phyloP scores from a whole-genome alignment of 2,113 vertebrate genomes.

The Polypterus bichir region DNA sequence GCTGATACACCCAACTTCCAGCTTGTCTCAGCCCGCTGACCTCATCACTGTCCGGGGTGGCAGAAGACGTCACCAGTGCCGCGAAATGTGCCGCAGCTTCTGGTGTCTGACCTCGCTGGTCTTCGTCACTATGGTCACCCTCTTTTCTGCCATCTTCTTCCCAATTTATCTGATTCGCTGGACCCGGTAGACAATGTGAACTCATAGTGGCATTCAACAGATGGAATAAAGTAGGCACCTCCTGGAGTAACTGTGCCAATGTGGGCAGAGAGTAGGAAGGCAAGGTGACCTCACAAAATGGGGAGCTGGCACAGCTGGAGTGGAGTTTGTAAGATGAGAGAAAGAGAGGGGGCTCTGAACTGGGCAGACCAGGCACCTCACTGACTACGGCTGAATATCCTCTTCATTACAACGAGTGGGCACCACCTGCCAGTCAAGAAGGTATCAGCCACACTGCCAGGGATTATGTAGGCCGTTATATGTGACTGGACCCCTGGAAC shows the following conservation, averaged over 20 bases:
- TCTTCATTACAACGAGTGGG: too few species aligned
- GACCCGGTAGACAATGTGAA: not conserved
- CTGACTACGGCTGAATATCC: too few species aligned
- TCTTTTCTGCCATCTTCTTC: slow-evolving; percentile 18
- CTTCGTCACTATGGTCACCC: not conserved
- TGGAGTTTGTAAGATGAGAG: not conserved
- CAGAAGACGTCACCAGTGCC: not conserved
- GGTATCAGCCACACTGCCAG: too few species aligned
- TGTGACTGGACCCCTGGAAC: too few species aligned
- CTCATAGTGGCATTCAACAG: not conserved
- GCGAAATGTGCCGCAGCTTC: not conserved
- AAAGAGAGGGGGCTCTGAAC: not conserved
- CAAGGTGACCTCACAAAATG: not conserved
- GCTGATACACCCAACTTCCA: not conserved
- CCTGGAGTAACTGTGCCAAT: too few species aligned
- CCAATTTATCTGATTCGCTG: slow-evolving; percentile 3
- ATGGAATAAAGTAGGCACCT: too few species aligned
- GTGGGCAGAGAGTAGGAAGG: not conserved
- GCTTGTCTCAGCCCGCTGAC: not conserved
- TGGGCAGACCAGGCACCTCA: not conserved
- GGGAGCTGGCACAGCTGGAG: too few species aligned
- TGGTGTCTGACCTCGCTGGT: slow-evolving; percentile 1
- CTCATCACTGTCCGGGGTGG: not conserved
- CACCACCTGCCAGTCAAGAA: too few species aligned
- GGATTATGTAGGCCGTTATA: too few species aligned